These are phyloP conservation scores for Urechis unicinctus DNA, from an alignment of 2,888 invertebrate genomes.

Conservation along the genomic window DNA sequence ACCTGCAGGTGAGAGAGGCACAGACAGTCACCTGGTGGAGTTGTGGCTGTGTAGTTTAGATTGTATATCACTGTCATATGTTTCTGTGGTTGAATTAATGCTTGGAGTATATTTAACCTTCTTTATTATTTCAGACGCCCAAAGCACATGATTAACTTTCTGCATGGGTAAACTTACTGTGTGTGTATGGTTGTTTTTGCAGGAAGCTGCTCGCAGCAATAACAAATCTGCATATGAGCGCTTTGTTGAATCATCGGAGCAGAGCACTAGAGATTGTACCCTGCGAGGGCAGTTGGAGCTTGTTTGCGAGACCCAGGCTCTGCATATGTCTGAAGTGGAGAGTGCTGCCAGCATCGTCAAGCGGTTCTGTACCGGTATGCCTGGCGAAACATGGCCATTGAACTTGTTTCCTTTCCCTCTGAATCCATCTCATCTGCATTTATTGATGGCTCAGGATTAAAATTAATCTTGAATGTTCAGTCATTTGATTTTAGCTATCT, in stretches of 20 bases:
- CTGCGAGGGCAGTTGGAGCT: slow-evolving; percentile 89
- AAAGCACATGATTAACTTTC: no score
- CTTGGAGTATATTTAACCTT: no score
- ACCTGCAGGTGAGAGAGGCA: slow-evolving; percentile 62
- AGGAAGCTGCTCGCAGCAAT: slow-evolving; percentile 83
- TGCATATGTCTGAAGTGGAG: slow-evolving; percentile 84
- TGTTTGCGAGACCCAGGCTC: slow-evolving; percentile 64
- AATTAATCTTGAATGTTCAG: no score
- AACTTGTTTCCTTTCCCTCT: no score
- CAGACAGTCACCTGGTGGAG: no score
- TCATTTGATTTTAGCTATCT: no score
- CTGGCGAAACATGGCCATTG: slow-evolving; percentile 14
- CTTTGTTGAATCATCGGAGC: slow-evolving; percentile 76
- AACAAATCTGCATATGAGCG: slow-evolving; percentile 76
- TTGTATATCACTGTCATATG: no score
- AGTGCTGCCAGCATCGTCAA: slow-evolving; percentile 91
- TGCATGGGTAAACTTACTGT: neutral
- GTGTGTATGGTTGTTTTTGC: slow-evolving; percentile 7
- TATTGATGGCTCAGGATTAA: no score
- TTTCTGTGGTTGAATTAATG: neutral
- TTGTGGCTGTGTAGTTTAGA: no score
- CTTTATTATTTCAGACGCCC: no score
- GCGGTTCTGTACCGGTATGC: slow-evolving; percentile 75
- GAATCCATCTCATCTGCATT: no score
- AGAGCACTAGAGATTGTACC: slow-evolving; percentile 78